phyloP scores from a whole-genome alignment of 2,113 vertebrate genomes.

The Chlorodrepanis virens region DNA sequence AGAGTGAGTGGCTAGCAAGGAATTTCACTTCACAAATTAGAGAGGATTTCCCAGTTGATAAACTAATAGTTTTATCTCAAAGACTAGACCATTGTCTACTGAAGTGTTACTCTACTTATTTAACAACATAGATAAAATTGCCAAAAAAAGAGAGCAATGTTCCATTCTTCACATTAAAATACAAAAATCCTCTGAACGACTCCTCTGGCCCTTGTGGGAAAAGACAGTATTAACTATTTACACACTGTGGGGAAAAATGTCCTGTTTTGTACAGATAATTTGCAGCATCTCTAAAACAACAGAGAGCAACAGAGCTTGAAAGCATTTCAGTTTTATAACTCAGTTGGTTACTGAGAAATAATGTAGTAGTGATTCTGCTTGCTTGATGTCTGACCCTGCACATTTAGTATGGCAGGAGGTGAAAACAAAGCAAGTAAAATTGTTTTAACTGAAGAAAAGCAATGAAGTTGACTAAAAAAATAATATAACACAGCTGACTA shows the following conservation, averaged over 20 bases:
- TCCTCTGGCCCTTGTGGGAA: neutral
- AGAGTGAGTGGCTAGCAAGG: neutral
- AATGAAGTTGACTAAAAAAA: neutral
- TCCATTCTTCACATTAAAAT: neutral
- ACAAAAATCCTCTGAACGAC: neutral
- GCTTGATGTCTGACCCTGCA: neutral
- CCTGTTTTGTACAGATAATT: neutral
- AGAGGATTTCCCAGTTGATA: neutral
- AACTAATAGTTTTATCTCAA: neutral
- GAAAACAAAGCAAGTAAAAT: neutral
- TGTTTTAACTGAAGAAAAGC: neutral
- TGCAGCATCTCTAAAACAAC: neutral
- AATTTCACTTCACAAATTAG: neutral
- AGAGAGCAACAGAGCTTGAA: neutral
- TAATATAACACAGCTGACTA: neutral
- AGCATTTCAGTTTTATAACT: neutral
- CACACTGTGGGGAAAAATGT: neutral
- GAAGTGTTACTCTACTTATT: neutral
- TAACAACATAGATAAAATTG: neutral
- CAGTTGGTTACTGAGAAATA: neutral
- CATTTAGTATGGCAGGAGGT: neutral
- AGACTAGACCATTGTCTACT: neutral
- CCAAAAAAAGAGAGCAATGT: neutral
- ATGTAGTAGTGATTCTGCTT: neutral
- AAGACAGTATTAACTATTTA: neutral